Base-by-base conservation (phyloP, 2,888 invertebrate species). In the Spisula subtruncata region DNA sequence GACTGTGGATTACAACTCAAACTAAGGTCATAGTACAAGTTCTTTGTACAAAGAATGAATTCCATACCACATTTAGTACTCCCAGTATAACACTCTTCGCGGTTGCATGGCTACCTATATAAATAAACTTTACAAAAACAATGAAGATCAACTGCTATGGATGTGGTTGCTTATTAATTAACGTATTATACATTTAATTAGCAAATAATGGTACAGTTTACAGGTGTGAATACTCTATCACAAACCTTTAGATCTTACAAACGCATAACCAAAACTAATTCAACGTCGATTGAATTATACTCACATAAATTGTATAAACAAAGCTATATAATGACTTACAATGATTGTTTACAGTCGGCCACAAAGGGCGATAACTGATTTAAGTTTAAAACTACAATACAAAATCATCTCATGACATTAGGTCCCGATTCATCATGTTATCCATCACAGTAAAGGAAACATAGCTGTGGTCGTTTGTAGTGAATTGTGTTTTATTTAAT, bases 201-300 rank as follows among this genome's bases (percentile, higher is more conserved):
- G 75, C 18, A 32, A 35, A 75, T 75, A 75, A 75, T 75, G 8
- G 35, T 35, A 14, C 18, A 41, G 12, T 35, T 75, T 32, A 75
- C 75, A 75, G 75, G 75, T 75, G 75, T 75, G 35, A 12, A 32
- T 75, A 75, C 32, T 75, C 75, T 75, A 20, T 75, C 75, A 75
- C 32, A 35, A 35, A 1, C 75, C 8, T 75, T 75, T 35, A 75
- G 75, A 75, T 75, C 75, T 75, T 25, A 25, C 75, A 14, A 18
- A 18, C 16, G 12, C 16, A 75, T 75, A 75, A 32, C 16, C 32
- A 32, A 41, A 16, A 4, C 75, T 18, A 75, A 35, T 32, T 25
- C 18, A 18, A 1, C 75, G 75, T 35, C 35, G 18, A 75, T 75
- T 75, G 18, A 75, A 75, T 75, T 75, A 75, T 75, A 35, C 75